Evolutionary conservation across 1,140 invertebrate species (phyloP).

Genomic region (Philaenus spumarius): DNA sequence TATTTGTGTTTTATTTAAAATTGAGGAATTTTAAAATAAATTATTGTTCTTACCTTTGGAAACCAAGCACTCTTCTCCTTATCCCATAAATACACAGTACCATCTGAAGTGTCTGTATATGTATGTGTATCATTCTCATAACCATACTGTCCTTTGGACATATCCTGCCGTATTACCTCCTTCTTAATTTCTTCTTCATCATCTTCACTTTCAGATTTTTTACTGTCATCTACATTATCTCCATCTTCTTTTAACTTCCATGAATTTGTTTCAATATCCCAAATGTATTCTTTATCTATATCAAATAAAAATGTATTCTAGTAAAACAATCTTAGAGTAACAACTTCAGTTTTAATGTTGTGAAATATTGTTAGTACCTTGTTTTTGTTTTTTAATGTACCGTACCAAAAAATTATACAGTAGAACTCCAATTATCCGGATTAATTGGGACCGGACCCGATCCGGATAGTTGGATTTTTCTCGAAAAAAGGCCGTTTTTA

Average conservation of each 20-base stretch:
- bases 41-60: slow-evolving; percentile 76
- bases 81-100: slow-evolving; percentile 88
- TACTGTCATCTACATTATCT: slow-evolving; percentile 20
- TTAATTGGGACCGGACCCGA: no score
- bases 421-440: no score
- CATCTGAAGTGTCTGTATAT: slow-evolving; percentile 79
- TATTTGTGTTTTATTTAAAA: no score
- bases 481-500: no score
- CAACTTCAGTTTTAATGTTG: no score
- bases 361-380: no score
- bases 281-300: slow-evolving; percentile 33
- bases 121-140: slow-evolving; percentile 71
- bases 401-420: no score
- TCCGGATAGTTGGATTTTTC: no score
- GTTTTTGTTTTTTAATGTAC: no score
- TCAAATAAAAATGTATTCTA: slow-evolving; percentile 6
- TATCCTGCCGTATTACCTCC: slow-evolving; percentile 36
- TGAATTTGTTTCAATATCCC: slow-evolving; percentile 46
- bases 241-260: slow-evolving; percentile 48
- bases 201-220: slow-evolving; percentile 38
- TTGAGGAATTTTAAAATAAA: no score
- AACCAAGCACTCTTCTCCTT: slow-evolving; percentile 87
- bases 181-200: slow-evolving; percentile 32
- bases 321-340: no score
- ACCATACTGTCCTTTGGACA: slow-evolving; percentile 48